These are phyloP conservation scores for Drosophila sechellia DNA, from an alignment of 1,140 invertebrate species.

Conservation along the genomic window DNA sequence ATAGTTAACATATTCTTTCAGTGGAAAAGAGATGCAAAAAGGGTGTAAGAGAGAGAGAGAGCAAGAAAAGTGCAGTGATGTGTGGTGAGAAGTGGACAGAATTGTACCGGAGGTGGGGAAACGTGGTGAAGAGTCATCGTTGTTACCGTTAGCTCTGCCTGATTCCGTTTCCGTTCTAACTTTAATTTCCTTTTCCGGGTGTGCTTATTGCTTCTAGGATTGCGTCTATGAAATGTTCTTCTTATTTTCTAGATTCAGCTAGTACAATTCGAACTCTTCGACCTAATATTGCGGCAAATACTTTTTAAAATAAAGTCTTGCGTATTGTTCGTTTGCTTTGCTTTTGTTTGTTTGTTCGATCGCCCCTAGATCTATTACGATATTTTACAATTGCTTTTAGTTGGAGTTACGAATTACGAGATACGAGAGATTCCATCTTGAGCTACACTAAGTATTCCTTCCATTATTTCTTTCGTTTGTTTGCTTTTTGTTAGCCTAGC, in stretches of 20 bases:
- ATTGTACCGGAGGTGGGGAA: conserved; percentile 31
- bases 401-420: conserved; percentile 50
- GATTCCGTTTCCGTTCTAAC: conserved; percentile 6
- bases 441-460: conserved; percentile 51
- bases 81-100: conserved; percentile 35
- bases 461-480: not conserved
- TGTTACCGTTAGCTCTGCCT: conserved; percentile 29
- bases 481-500: conserved; percentile 12
- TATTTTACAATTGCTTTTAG: conserved; percentile 81
- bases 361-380: conserved; percentile 43
- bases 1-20: not conserved
- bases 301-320: conserved; percentile 81
- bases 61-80: conserved; percentile 12
- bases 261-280: conserved; percentile 54
- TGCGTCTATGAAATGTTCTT: conserved; percentile 57
- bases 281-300: conserved; percentile 66
- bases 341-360: conserved; percentile 38
- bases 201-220: conserved; percentile 58
- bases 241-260: conserved; percentile 56
- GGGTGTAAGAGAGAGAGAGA: not conserved
- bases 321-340: conserved; percentile 32
- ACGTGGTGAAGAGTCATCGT: conserved; percentile 39
- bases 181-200: conserved; percentile 22
- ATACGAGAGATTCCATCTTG: conserved; percentile 46
- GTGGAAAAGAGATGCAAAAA: conserved; percentile 3